Base-by-base conservation (phyloP, 2,797 vertebrate species). In the Tinamus major region DNA sequence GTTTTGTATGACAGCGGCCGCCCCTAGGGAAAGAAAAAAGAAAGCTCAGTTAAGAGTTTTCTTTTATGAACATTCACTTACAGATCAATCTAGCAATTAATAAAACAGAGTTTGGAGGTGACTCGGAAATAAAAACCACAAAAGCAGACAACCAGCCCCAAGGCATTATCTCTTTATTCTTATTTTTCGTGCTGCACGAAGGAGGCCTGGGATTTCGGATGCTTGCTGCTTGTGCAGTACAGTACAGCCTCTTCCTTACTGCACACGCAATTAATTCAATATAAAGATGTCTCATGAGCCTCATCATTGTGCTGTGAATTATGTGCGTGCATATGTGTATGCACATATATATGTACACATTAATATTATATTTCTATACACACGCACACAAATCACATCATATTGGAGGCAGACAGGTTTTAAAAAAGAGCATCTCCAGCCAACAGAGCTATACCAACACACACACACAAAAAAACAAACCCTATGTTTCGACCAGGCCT, bases 1-100 rank as follows among this genome's bases (percentile, higher is more conserved):
- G 99, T 99, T 98, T 99, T 99, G 96, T 99, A 99, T 6, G 99
- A 99, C 6, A 99, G 95, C 0, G 99, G 99, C 65, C 99, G 98
- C n/a, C 99, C 99, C 99, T 99, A 89, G 87, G 31, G 85, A 82
- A 72, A 61, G 59, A 9, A 83, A 39, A 64, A 44, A 55, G 27
- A 92, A 87, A 91, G 35, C 10, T 90, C 41, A 16, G 13, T 8
- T 87, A 27, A 27, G 20, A 16, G 10, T 67, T 89, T 93, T 72
- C 51, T 76, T 69, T 33, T 21, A 79, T 6, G 27, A 77, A 87
- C 37, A 55, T 31, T 77, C 70, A 79, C 59, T 91, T 78, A 63
- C 4, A 71, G 33, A 64, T 53, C 68, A 84, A 68, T 37, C 51
- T 14, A 75, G 23, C 58, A 82, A 90, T n/a, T 46, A 77, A 35